phyloP scores from a whole-genome alignment of 2,888 invertebrate species.

The Dryadula phaetusa region DNA sequence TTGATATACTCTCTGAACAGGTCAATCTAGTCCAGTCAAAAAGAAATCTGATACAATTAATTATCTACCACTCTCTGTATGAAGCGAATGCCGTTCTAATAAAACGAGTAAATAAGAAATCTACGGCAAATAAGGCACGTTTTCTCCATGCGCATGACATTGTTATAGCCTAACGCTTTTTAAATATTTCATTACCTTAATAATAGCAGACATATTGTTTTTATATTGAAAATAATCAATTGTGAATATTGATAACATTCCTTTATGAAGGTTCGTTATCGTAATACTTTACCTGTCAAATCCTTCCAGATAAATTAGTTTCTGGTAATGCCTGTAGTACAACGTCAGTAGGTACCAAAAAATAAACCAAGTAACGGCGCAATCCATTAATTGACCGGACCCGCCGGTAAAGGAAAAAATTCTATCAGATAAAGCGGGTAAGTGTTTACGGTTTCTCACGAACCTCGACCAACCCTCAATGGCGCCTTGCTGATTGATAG shows the following conservation, averaged over 20 bases:
- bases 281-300: slow-evolving; percentile 74
- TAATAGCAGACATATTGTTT: background rate
- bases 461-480: slow-evolving; percentile 81
- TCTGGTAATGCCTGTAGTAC: slow-evolving; percentile 64
- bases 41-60: slow-evolving; percentile 49
- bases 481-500: slow-evolving; percentile 84
- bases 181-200: background rate
- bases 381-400: slow-evolving; percentile 83
- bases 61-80: slow-evolving; percentile 43
- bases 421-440: slow-evolving; percentile 81
- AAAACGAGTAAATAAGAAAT: slow-evolving; percentile 5
- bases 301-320: slow-evolving; percentile 76
- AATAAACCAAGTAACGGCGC: slow-evolving; percentile 81
- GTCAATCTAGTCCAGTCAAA: slow-evolving; percentile 56
- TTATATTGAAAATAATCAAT: slow-evolving; percentile 23
- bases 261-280: slow-evolving; percentile 62
- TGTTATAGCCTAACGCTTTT: background rate
- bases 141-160: background rate
- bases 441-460: slow-evolving; percentile 84
- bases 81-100: background rate
- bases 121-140: background rate
- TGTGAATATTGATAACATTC: slow-evolving; percentile 54
- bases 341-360: slow-evolving; percentile 63
- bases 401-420: slow-evolving; percentile 77
- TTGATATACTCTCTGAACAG: slow-evolving; percentile 63